Percentiles rank a stretch among this genome's conserved stretches.
These are phyloP conservation scores for Serrognathus titanus DNA, from an alignment of 2,888 invertebrate genomes.

Conservation along the genomic window DNA sequence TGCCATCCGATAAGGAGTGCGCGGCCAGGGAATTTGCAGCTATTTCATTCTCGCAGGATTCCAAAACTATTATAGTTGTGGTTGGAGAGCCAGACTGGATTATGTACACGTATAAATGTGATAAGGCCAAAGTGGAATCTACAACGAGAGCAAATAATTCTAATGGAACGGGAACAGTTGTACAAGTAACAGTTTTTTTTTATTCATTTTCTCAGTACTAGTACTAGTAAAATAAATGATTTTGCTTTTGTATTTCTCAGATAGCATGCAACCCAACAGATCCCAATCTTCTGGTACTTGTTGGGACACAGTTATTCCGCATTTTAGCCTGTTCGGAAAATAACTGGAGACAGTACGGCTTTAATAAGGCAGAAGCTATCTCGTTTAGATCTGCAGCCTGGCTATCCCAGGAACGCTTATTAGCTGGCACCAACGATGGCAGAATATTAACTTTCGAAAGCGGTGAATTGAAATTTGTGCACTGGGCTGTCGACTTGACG, in stretches of 20 bases:
- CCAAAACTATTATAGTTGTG: constrained; percentile 73
- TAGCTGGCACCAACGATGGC: constrained; percentile 77
- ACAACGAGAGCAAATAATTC: constrained; percentile 69
- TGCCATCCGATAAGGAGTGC: constrained; percentile 42
- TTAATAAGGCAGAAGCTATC: constrained; percentile 75
- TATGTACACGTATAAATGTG: constrained; percentile 77
- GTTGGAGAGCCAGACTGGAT: constrained; percentile 82
- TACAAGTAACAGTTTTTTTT: constrained; percentile 46
- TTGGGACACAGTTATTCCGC: constrained; percentile 64
- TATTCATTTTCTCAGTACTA: background rate
- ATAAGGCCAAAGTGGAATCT: constrained; percentile 76
- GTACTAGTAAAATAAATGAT: background rate
- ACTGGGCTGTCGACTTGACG: constrained; percentile 58
- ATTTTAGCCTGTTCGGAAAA: constrained; percentile 75
- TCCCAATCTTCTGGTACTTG: constrained; percentile 67
- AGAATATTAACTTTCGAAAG: constrained; percentile 77
- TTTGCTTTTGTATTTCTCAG: constrained; percentile 44
- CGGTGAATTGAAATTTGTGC: constrained; percentile 73
- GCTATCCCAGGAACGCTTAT: constrained; percentile 77
- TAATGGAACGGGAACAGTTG: constrained; percentile 64
- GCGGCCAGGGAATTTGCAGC: constrained; percentile 65
- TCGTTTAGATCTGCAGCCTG: constrained; percentile 75
- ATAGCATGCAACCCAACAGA: constrained; percentile 77
- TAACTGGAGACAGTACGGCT: constrained; percentile 79
- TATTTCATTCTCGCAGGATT: constrained; percentile 77